Evolutionary conservation across 2,797 vertebrate species (phyloP).

Genomic region (Babyrousa celebensis): DNA sequence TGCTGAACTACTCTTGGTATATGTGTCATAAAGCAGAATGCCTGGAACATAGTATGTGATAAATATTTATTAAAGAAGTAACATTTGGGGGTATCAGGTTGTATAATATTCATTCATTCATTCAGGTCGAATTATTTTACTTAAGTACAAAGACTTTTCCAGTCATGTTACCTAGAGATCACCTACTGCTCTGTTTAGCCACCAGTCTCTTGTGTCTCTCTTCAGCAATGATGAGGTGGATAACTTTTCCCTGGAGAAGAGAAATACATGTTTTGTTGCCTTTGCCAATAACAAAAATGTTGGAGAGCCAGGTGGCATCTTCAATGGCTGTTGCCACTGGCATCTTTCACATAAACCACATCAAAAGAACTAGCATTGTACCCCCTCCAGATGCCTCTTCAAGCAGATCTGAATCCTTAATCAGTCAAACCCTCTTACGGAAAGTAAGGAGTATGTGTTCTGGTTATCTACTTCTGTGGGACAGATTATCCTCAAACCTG

Average conservation of each 20-base stretch:
- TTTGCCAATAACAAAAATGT: background rate
- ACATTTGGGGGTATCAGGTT: background rate
- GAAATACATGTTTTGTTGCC: background rate
- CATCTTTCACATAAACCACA: background rate
- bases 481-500: background rate
- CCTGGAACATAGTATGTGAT: background rate
- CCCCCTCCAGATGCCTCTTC: background rate
- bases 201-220: background rate
- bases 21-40: background rate
- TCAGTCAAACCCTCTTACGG: too few species aligned
- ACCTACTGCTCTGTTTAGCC: background rate
- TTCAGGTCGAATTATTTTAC: background rate
- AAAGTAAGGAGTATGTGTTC: background rate
- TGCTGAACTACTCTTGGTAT: background rate
- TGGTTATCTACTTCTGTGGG: background rate
- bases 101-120: background rate
- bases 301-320: background rate
- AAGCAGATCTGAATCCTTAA: too few species aligned
- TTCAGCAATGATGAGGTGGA: background rate
- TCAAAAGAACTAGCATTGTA: background rate
- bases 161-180: background rate
- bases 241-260: background rate
- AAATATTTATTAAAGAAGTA: slow-evolving; percentile 38
- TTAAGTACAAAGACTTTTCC: background rate
- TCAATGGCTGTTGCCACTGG: background rate